Percentiles rank a stretch among this genome's conserved stretches.
These are phyloP conservation scores for Lacanobia wlatinum DNA, from an alignment of 2,888 invertebrate species.

Conservation along the genomic window DNA sequence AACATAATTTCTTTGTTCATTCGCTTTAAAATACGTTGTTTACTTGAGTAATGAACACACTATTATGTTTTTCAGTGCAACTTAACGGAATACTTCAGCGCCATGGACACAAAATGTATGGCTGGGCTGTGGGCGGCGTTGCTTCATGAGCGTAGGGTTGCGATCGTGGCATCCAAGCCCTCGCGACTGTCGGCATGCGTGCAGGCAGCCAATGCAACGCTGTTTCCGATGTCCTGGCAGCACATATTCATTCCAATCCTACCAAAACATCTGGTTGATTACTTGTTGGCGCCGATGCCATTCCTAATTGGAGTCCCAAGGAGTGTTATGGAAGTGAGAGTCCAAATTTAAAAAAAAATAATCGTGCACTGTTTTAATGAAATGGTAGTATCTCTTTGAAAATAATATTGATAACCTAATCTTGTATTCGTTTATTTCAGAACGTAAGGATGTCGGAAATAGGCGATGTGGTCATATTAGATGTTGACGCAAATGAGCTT, in stretches of 20 bases:
- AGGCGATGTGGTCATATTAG: conserved; percentile 98
- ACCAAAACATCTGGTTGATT: conserved; percentile 97
- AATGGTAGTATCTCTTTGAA: too few relatives aligned
- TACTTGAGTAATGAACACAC: conserved; percentile 18
- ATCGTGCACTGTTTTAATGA: background rate
- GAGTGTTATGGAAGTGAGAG: conserved; percentile 93
- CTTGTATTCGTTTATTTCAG: conserved; percentile 90
- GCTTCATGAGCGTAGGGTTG: conserved; percentile 97
- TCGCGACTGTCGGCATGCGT: conserved; percentile 97
- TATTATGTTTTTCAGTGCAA: conserved; percentile 93
- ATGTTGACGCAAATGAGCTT: conserved; percentile 97
- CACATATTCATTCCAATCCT: conserved; percentile 99
- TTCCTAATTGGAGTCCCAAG: conserved; percentile 98
- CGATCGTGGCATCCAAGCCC: conserved; percentile 97
- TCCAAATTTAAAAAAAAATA: background rate
- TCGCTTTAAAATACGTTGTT: background rate
- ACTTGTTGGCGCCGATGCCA: conserved; percentile 98
- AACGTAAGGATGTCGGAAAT: conserved; percentile 95
- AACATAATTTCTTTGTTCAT: background rate
- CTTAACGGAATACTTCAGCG: conserved; percentile 99
- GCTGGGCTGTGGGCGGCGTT: conserved; percentile 98
- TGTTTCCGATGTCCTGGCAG: conserved; percentile 99
- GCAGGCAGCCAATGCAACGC: conserved; percentile 97
- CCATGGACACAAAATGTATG: conserved; percentile 98
- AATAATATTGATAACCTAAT: background rate